Percentiles rank a stretch among this genome's conserved stretches.
These are phyloP conservation scores for Drosophila subobscura DNA, from an alignment of 1,140 invertebrate genomes.

Conservation along the genomic window DNA sequence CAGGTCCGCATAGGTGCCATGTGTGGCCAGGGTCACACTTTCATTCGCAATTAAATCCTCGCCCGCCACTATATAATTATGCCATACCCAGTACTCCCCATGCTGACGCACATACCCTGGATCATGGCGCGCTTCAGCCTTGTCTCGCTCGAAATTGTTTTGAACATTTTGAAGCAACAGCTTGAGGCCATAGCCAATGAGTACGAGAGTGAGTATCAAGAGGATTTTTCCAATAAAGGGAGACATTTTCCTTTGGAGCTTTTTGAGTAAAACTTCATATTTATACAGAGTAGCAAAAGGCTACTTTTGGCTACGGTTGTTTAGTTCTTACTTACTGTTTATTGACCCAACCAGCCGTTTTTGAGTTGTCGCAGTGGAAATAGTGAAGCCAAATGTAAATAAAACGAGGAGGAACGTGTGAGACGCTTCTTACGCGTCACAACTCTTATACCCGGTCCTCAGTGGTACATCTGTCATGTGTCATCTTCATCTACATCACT, in stretches of 20 bases:
- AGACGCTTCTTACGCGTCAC: no score
- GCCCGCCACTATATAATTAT: constrained; percentile 21
- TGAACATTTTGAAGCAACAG: constrained; percentile 8
- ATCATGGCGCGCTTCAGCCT: neutral
- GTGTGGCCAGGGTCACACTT: constrained; percentile 43
- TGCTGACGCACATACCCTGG: constrained; percentile 21
- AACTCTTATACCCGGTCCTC: no score
- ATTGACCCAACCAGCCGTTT: no score
- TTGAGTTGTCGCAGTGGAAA: no score
- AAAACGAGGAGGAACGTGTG: no score
- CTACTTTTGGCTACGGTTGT: neutral
- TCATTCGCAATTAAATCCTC: constrained; percentile 17
- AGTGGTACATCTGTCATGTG: no score
- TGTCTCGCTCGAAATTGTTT: neutral
- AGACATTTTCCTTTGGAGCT: constrained; percentile 13
- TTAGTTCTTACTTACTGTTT: no score
- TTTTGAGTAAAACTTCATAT: no score
- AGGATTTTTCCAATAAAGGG: constrained; percentile 20
- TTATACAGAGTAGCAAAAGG: no score
- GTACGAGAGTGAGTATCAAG: neutral
- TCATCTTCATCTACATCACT: no score
- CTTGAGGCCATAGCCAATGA: neutral
- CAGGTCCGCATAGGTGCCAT: constrained; percentile 36
- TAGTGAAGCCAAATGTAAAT: no score
- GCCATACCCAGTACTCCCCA: constrained; percentile 48